phyloP scores from a whole-genome alignment of 2,797 vertebrate genomes.

The Carapus acus region DNA sequence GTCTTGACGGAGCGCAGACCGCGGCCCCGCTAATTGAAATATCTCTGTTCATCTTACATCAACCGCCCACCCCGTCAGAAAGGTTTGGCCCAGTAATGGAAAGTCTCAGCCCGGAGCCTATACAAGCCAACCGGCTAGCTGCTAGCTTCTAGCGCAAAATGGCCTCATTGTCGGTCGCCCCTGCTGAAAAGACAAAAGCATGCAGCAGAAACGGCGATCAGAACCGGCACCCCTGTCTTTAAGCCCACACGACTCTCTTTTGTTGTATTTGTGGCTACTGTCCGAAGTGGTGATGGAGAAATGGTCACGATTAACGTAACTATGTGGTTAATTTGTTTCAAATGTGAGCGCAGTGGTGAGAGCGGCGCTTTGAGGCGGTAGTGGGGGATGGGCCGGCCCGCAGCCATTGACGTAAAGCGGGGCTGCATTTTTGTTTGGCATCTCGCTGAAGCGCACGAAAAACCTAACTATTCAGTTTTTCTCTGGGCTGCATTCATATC shows the following conservation, averaged over 20 bases:
- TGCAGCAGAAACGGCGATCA: conserved; percentile 40
- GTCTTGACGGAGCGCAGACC: no score
- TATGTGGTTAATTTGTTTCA: conserved; percentile 15
- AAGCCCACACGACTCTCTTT: fast-evolving
- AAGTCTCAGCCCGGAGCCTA: conserved; percentile 8
- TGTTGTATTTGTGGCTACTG: fast-evolving
- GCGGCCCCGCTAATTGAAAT: no score
- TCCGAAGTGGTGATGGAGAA: fast-evolving
- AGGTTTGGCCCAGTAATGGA: conserved; percentile 8
- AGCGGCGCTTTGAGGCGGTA: conserved; percentile 29
- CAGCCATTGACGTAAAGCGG: conserved; percentile 63
- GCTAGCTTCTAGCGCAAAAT: conserved; percentile 71
- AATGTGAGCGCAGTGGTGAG: conserved; percentile 28
- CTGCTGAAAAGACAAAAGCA: conserved; percentile 72
- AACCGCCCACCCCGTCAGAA: conserved; percentile 24
- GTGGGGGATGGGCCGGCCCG: conserved; percentile 66
- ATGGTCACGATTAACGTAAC: neutral
- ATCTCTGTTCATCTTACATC: conserved; percentile 7
- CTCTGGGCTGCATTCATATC: neutral
- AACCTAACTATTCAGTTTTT: neutral
- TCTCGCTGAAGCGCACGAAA: conserved; percentile 10
- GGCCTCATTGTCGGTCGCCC: conserved; percentile 70
- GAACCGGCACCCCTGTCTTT: neutral
- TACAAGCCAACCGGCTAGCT: conserved; percentile 48
- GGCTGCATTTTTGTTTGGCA: conserved; percentile 54